A percentile compares a stretch with the other conserved stretches of the same genome.
phyloP scores from a whole-genome alignment of 2,888 invertebrate genomes.

The Deilephila porcellus region DNA sequence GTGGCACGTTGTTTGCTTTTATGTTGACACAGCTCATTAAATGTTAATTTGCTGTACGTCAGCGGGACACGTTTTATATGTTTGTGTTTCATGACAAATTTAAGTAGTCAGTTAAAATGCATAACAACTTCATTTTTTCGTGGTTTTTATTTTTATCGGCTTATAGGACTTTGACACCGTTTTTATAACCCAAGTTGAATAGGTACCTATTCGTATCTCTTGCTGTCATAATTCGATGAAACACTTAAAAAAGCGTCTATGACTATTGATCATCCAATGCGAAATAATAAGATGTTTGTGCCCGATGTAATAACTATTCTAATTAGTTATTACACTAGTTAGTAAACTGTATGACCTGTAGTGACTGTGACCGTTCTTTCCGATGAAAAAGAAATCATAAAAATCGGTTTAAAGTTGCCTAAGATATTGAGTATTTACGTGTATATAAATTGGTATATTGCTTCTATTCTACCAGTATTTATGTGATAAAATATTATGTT shows the following conservation, averaged over 20 bases:
- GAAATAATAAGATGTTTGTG: not conserved
- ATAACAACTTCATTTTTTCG: not conserved
- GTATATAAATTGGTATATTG: too few relatives aligned
- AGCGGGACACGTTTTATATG: slow-evolving; percentile 12
- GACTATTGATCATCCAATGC: not conserved
- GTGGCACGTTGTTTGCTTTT: slow-evolving; percentile 19
- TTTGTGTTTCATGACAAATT: not conserved
- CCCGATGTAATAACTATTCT: not conserved
- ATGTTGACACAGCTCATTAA: slow-evolving; percentile 35
- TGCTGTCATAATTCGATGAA: not conserved
- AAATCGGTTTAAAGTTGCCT: too few relatives aligned
- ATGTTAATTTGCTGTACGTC: slow-evolving; percentile 34
- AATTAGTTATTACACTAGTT: not conserved
- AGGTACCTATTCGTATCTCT: not conserved
- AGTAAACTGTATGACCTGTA: too few relatives aligned
- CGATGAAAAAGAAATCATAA: too few relatives aligned
- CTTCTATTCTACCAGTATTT: too few relatives aligned
- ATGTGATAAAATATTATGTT: too few relatives aligned
- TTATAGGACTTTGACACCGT: slow-evolving; percentile 15
- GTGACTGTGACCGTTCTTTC: too few relatives aligned
- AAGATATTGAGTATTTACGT: too few relatives aligned
- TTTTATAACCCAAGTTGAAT: slow-evolving; percentile 1
- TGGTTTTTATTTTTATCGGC: not conserved
- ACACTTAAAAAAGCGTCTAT: slow-evolving; percentile 4
- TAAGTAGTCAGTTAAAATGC: not conserved